Conservation (phyloP, 1,140 invertebrate species). For the Pissodes strobi region DNA sequence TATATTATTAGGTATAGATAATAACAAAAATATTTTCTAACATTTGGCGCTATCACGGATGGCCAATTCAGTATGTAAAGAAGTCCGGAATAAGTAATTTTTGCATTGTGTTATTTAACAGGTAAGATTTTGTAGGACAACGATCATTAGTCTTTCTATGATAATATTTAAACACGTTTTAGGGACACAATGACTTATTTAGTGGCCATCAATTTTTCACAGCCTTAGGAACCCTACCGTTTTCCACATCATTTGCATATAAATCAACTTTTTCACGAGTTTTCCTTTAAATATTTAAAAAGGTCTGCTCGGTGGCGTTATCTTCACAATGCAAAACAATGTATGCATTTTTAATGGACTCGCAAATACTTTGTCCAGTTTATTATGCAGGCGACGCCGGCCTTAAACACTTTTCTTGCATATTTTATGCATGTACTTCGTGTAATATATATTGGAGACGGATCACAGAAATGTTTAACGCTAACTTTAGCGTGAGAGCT, state of each 20-base stretch:
- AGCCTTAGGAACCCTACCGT: neutral
- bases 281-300: conserved; percentile 28
- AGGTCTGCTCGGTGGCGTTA: conserved; percentile 13
- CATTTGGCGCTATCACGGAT: too few relatives aligned
- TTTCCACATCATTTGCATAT: conserved; percentile 20
- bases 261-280: conserved; percentile 22
- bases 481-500: too few relatives aligned
- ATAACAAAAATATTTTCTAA: too few relatives aligned
- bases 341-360: conserved; percentile 31
- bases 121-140: too few relatives aligned
- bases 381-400: conserved; percentile 18
- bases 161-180: too few relatives aligned
- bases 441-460: neutral
- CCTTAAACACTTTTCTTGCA: conserved; percentile 23
- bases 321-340: conserved; percentile 28
- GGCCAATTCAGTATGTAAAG: too few relatives aligned
- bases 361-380: conserved; percentile 17
- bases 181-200: too few relatives aligned
- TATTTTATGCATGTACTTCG: conserved; percentile 7
- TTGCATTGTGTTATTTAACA: too few relatives aligned
- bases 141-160: too few relatives aligned
- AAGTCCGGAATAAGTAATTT: too few relatives aligned
- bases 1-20: too few relatives aligned
- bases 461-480: too few relatives aligned
- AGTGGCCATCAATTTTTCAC: conserved; percentile 1